phyloP scores from a whole-genome alignment of 2,797 vertebrate genomes.

The Limosa lapponica region DNA sequence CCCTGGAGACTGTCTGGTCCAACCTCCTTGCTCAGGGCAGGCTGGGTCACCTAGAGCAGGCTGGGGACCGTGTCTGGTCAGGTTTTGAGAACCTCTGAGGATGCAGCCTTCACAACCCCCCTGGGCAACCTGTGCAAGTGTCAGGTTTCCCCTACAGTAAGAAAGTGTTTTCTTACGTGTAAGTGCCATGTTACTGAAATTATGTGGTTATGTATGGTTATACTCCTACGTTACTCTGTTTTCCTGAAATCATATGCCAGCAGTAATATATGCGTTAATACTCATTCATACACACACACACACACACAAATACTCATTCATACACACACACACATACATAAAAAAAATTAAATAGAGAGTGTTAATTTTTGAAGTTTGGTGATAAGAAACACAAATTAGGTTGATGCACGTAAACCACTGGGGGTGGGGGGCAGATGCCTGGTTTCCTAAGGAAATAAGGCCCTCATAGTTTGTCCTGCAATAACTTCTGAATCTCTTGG shows the following conservation, averaged over 20 bases:
- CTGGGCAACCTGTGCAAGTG: not conserved
- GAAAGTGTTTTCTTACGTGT: not conserved
- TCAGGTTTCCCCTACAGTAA: not conserved
- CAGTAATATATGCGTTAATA: not conserved
- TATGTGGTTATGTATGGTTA: fast-evolving
- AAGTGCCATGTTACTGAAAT: not conserved
- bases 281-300: not conserved
- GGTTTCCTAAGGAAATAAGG: not conserved
- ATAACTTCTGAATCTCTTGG: not conserved
- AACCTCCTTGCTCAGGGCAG: not conserved
- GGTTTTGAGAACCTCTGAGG: not conserved
- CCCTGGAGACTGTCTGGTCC: not conserved
- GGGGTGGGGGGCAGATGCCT: not conserved
- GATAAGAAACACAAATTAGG: not conserved
- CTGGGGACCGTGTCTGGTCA: fast-evolving
- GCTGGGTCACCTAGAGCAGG: not conserved
- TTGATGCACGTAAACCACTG: not conserved
- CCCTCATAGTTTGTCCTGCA: not conserved
- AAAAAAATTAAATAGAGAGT: not conserved
- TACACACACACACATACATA: too few relatives aligned
- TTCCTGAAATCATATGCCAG: not conserved
- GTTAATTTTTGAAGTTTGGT: not conserved
- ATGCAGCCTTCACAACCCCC: not conserved
- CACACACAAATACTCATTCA: not conserved
- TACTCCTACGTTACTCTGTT: not conserved